These are phyloP conservation scores for Keiferia lycopersicella DNA, from an alignment of 2,888 invertebrate genomes.

Conservation along the genomic window DNA sequence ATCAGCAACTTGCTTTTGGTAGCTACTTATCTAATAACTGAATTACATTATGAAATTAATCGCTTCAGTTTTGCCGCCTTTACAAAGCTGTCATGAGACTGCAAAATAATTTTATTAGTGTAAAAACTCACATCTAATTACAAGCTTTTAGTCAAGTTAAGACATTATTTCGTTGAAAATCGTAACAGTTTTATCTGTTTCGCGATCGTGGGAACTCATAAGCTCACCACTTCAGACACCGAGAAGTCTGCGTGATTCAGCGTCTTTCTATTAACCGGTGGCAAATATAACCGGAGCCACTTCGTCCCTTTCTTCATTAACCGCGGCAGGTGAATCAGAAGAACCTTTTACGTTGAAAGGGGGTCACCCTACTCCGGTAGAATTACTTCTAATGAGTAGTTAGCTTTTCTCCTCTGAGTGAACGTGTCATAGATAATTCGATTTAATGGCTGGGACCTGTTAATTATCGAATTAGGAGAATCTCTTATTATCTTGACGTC, in stretches of 20 bases:
- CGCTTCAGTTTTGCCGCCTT: not conserved
- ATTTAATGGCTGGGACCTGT: slow-evolving; percentile 69
- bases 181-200: slow-evolving; percentile 60
- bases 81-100: slow-evolving; percentile 16
- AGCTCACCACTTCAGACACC: slow-evolving; percentile 58
- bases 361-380: slow-evolving; percentile 49
- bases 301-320: slow-evolving; percentile 29
- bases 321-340: slow-evolving; percentile 11
- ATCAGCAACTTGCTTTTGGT: not conserved
- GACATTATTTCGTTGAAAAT: slow-evolving; percentile 37
- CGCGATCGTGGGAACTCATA: slow-evolving; percentile 74
- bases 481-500: slow-evolving; percentile 35
- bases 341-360: slow-evolving; percentile 3
- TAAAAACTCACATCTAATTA: slow-evolving; percentile 23
- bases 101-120: slow-evolving; percentile 8
- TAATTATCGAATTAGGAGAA: slow-evolving; percentile 76
- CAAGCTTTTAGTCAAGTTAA: slow-evolving; percentile 29
- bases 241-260: slow-evolving; percentile 64
- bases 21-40: slow-evolving; percentile 5
- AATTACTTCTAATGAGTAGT: slow-evolving; percentile 69
- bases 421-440: slow-evolving; percentile 78
- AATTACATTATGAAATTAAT: slow-evolving; percentile 9
- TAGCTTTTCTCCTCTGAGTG: slow-evolving; percentile 71
- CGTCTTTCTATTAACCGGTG: slow-evolving; percentile 55
- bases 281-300: slow-evolving; percentile 44